A percentile compares a stretch with the other conserved stretches of the same genome.
Conservation (phyloP, 2,888 invertebrate genomes). For the Macaria notata region DNA sequence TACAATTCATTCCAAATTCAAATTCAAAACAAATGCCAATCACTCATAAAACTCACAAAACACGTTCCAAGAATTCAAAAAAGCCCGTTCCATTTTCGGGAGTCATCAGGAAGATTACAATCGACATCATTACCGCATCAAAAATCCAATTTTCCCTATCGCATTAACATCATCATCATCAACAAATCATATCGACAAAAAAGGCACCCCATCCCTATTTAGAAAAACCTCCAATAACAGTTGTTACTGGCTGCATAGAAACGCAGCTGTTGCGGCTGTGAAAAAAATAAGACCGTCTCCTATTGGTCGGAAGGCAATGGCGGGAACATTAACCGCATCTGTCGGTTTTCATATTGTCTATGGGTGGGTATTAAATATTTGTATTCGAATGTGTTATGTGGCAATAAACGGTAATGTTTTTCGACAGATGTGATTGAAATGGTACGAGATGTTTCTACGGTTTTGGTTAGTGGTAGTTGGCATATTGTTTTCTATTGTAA, state of each 20-base stretch:
- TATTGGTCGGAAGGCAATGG: conserved; percentile 59
- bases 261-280: conserved; percentile 62
- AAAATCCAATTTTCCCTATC: conserved; percentile 52
- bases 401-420: conserved; percentile 11
- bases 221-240: conserved; percentile 73
- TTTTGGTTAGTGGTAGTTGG: no score
- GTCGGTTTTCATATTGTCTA: conserved; percentile 53
- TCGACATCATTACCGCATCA: conserved; percentile 40
- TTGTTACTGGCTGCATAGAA: conserved; percentile 59
- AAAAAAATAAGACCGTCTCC: conserved; percentile 57
- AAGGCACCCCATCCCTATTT: conserved; percentile 48
- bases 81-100: conserved; percentile 7
- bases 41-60: no score
- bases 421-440: conserved; percentile 11
- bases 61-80: no score
- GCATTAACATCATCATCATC: conserved; percentile 39
- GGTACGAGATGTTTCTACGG: no score
- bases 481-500: no score
- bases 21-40: no score
- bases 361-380: conserved; percentile 20
- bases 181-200: conserved; percentile 44
- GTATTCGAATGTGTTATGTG: conserved; percentile 15
- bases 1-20: no score
- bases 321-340: conserved; percentile 71
- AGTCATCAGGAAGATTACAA: conserved; percentile 33